Evolutionary conservation across 2,797 vertebrate species (phyloP).

Genomic region (Acipenser ruthenus): DNA sequence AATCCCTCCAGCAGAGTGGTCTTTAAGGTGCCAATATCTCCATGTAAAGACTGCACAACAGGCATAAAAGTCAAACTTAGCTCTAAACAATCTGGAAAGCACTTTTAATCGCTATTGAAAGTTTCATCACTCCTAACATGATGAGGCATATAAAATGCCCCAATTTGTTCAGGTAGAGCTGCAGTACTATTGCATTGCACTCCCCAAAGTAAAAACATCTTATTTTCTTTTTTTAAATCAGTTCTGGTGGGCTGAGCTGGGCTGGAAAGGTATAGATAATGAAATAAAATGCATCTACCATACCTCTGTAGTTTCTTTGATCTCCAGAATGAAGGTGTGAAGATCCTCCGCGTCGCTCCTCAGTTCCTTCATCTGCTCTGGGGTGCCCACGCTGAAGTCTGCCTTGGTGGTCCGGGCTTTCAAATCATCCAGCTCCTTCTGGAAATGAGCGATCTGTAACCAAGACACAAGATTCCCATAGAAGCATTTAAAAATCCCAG

Average conservation of each 20-base stretch:
- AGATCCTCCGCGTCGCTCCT: slow-evolving; percentile 72
- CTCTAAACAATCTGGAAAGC: too few species aligned
- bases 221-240: too few species aligned
- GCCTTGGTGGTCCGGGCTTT: slow-evolving; percentile 68
- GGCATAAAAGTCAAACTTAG: background rate
- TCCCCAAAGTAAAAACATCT: too few species aligned
- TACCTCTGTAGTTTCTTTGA: slow-evolving; percentile 93
- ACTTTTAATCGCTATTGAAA: too few species aligned
- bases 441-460: slow-evolving; percentile 82
- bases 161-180: too few species aligned
- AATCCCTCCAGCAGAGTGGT: slow-evolving; percentile 86
- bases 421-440: slow-evolving; percentile 89
- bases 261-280: too few species aligned
- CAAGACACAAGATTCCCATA: background rate
- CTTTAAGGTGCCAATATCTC: slow-evolving; percentile 83
- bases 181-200: too few species aligned
- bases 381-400: slow-evolving; percentile 74
- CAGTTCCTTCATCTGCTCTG: slow-evolving; percentile 76
- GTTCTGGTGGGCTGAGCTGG: too few species aligned
- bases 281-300: slow-evolving; percentile 2
- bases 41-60: slow-evolving; percentile 74
- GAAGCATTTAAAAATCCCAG: background rate
- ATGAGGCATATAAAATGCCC: too few species aligned
- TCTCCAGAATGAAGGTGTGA: slow-evolving; percentile 79
- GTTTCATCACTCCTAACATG: too few species aligned